Base-by-base conservation (phyloP, 2,113 vertebrate genomes). In the Rhea pennata region DNA sequence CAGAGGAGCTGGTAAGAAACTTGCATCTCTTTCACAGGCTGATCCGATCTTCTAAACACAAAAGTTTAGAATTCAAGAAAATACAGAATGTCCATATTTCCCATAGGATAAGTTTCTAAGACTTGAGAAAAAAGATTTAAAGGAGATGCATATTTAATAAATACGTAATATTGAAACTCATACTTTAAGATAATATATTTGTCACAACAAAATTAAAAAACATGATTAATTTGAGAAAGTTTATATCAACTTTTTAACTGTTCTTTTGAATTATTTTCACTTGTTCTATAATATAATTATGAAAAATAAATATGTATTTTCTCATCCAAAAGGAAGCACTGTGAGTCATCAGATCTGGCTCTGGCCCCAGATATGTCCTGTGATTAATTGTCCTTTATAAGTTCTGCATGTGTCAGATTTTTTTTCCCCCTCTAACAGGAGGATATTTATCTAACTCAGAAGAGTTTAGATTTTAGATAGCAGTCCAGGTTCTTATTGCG, bases 371-470 rank as follows among this genome's bases (percentile, higher is more conserved):
- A 58, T 90, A 59, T 20, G 5, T 56, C 88, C 61, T 84, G 64
- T 91, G 77, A 81, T 93, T 64, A 91, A 86, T 93, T 90, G 87
- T 76, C 72, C 75, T 92, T 71, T 69, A 92, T 80, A 61, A 27
- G 62, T 89, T 73, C 72, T 86, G 64, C 92, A 33, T 19, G 64
- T 83, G 88, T 54, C 82, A 85, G 91, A 58, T 77, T 77, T 74
- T 90, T 94, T 59, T 91, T 29, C 10, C 56, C 26, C 56, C 29
- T 84, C 78, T 72, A 74, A 93, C 86, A 80, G 5, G n/a, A 67
- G 71, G 82, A 58, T 73, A 85, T 77, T 88, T 93, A 71, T 73
- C 69, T 74, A 88, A 88, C 40, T 71, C 33, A 48, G 40, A 86
- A 27, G n/a, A 74, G 79, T 51, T 85, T 39, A 71, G 50, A 6